A percentile compares a stretch with the other conserved stretches of the same genome.
Evolutionary conservation across 2,888 invertebrate species (phyloP).

Genomic region (Cacoxenus indagator): DNA sequence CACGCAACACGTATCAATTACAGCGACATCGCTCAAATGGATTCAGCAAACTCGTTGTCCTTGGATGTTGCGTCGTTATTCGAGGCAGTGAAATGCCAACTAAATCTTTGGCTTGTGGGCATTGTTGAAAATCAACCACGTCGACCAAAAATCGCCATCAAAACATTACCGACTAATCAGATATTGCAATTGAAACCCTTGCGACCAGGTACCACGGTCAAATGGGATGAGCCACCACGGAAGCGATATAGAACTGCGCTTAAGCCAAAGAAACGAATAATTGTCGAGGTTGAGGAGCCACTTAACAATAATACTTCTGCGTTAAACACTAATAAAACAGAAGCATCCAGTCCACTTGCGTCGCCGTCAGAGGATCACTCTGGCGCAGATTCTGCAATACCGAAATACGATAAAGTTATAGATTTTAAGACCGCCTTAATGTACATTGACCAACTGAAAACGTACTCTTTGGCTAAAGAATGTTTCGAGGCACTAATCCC

Average conservation of each 20-base stretch:
- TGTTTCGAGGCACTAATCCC: background rate
- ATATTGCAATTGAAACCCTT: background rate
- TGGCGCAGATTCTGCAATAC: background rate
- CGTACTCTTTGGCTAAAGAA: constrained; percentile 1
- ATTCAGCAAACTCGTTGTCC: background rate
- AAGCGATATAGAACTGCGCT: background rate
- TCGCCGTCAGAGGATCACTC: background rate
- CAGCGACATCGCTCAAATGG: background rate
- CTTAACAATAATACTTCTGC: background rate
- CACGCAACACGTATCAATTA: no score
- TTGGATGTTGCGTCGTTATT: constrained; percentile 8
- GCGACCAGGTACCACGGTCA: background rate
- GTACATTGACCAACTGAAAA: constrained; percentile 2
- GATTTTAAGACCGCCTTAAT: constrained; percentile 8
- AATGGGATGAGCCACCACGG: background rate
- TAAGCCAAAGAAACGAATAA: background rate
- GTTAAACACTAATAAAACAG: background rate
- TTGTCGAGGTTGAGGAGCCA: background rate
- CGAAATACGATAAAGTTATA: constrained; percentile 4
- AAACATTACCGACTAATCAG: background rate
- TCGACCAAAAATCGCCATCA: background rate
- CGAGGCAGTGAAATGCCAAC: background rate
- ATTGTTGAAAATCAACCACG: constrained; percentile 13
- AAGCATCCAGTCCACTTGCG: background rate
- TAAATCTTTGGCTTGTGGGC: constrained; percentile 19